Evolutionary conservation across 2,113 vertebrate genomes (phyloP), one percentile per base, ranked within the genome.

Genomic region (Raja brachyura): DNA sequence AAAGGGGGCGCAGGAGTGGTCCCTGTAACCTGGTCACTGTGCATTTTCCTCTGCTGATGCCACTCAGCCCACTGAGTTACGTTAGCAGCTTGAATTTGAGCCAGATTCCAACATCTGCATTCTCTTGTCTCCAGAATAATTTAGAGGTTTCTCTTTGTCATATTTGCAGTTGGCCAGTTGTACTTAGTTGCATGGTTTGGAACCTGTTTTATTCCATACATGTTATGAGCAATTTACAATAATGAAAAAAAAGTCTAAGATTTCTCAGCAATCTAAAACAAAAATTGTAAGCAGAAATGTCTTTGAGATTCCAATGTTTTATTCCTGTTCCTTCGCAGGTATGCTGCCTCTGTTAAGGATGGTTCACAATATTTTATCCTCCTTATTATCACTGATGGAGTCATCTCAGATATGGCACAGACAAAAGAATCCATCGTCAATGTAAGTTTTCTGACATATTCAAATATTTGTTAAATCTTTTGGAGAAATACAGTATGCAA

Each of bases 361-460:
- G 98, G 98, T 94, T 99, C 98, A n/a, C 98, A 99, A 96, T 99
- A 99, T 95, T 99, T 99, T 95, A 95, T 99, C 94, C 97, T 99
- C 93, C 98, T 99, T 95, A 98, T 99, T 95, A 95, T 99, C 95
- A 99, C 98, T 3, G 98, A 99, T 5, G 98, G 98, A 25, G 98
- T 99, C 94, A 99, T 99, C 96, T 98, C 98, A 14, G 98, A 99
- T 94, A 99, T 99, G 98, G 98, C 98, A 93, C 98, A 98, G 95
- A 97, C 98, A 56, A 99, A 99, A 95, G 98, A 99, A 95, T 98
- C 98, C 25, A 98, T 99, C 88, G 98, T 99, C 93, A 97, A 98
- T 0, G 98, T 99, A 96, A 98, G 98, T 95, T 33, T 8, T 93
- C 1, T 93, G 22, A 66, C 86, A 93, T n/a, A 68, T 90, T 20